Base-by-base conservation (phyloP, 2,888 invertebrate genomes). In the Exephanes ischioxanthus region DNA sequence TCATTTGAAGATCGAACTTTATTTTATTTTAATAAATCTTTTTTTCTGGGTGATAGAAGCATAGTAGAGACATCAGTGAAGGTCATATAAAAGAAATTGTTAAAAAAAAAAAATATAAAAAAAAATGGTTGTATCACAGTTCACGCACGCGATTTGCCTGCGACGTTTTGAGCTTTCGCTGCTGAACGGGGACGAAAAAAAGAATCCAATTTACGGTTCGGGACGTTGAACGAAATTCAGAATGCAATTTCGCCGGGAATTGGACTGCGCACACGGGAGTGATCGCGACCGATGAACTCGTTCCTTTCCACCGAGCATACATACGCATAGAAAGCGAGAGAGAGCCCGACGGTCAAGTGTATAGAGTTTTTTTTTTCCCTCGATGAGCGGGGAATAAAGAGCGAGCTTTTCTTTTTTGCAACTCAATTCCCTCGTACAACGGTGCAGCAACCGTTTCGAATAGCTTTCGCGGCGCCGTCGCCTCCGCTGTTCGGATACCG, bases 141-240 rank as follows among this genome's bases (percentile, higher is more conserved):
- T 70, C 61, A 58, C 51, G 37, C 48, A 71, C 70, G 70, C 41
- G 51, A 16, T 66, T 22, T 58, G 14, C 66, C 53, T 14, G 1
- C 68, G 55, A 67, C 41, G n/a, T 51, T 70, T 51, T 48, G 53
- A 66, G 55, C 51, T 68, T 70, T 63, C 48, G 22, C 6, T 33
- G 16, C 14, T 26, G 41, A 77, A 71, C 33, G 67, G 22, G n/a
- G 22, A 58, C 1, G 19, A 11, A 75, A 63, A 76, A 82, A 85
- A 85, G 67, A 66, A 51, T 81, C 76, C 86, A 86, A 85, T 88
- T 86, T 83, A 81, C 37, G 45, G 66, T 51, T 80, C 68, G 73
- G 77, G 82, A 53, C 67, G 73, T 82, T 80, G 84, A 88, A 71
- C 80, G 81, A 84, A 87, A 87, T 86, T 86, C 77, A 85, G 87